phyloP scores from a whole-genome alignment of 2,888 invertebrate species.

The Schizotus pectinicornis region DNA sequence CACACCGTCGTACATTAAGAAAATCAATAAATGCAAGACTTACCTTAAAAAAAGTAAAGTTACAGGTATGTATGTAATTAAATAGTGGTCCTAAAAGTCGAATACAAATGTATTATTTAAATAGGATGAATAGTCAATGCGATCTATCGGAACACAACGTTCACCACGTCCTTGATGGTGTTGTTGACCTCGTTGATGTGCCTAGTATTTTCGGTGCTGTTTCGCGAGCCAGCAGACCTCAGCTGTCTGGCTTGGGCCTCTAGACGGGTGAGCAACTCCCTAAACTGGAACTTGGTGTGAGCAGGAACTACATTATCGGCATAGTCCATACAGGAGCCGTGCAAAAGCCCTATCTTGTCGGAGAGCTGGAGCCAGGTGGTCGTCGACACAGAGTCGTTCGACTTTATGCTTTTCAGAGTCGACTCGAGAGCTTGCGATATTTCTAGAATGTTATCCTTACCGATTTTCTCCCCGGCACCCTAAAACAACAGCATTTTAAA shows the following conservation, averaged over 20 bases:
- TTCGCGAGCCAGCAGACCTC: conserved; percentile 72
- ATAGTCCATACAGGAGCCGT: conserved; percentile 82
- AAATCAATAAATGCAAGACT: conserved; percentile 48
- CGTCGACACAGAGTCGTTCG: conserved; percentile 63
- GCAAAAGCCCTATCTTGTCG: conserved; percentile 81
- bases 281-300: conserved; percentile 87
- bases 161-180: conserved; percentile 74
- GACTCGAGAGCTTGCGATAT: conserved; percentile 70
- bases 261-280: conserved; percentile 73
- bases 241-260: conserved; percentile 73
- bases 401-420: conserved; percentile 67
- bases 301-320: conserved; percentile 83
- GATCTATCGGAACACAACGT: conserved; percentile 65
- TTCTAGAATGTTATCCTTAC: conserved; percentile 67
- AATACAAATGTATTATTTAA: conserved; percentile 38
- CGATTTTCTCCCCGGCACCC: conserved; percentile 48
- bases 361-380: conserved; percentile 81
- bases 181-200: conserved; percentile 75
- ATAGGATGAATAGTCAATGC: conserved; percentile 24
- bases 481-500: background rate
- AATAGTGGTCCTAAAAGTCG: conserved; percentile 48
- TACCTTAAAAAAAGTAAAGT: conserved; percentile 41
- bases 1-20: conserved; percentile 31
- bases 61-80: conserved; percentile 28
- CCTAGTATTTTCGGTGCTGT: conserved; percentile 71